These are phyloP conservation scores for Rousettus leschenaultii DNA, from an alignment of 2,113 vertebrate genomes.

Conservation along the genomic window DNA sequence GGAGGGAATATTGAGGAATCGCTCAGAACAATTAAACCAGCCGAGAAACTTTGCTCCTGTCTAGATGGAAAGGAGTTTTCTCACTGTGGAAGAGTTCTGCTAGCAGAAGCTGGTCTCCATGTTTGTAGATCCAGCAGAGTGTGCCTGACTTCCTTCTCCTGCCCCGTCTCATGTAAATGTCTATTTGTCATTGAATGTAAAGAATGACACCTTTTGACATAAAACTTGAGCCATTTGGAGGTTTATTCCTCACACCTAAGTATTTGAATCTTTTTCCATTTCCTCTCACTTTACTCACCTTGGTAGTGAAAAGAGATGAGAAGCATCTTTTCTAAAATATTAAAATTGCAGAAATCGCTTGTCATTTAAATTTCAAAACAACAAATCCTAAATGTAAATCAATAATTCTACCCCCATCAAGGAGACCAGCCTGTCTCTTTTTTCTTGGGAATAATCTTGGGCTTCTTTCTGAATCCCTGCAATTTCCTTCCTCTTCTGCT, in stretches of 20 bases:
- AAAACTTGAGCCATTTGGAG: constrained; percentile 57
- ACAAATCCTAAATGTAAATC: not conserved
- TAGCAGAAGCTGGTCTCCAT: not conserved
- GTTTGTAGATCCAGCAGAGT: not conserved
- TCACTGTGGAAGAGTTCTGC: constrained; percentile 49
- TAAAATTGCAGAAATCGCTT: constrained; percentile 10
- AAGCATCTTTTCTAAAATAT: constrained; percentile 40
- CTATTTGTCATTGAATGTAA: constrained; percentile 48
- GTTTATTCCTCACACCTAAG: constrained; percentile 1
- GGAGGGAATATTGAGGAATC: constrained; percentile 27
- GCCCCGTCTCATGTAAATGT: not conserved
- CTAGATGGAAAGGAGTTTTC: constrained; percentile 58
- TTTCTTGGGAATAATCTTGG: constrained; percentile 34
- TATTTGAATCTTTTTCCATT: constrained; percentile 44
- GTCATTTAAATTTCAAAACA: not conserved
- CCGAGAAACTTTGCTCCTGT: constrained; percentile 63
- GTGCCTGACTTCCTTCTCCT: not conserved
- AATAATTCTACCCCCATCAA: not conserved
- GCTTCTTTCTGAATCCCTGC: constrained; percentile 13
- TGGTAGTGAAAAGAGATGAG: constrained; percentile 10
- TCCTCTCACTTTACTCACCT: not conserved
- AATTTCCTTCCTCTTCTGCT: not conserved
- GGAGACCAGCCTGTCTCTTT: constrained; percentile 13
- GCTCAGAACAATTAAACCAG: constrained; percentile 42
- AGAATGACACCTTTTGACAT: constrained; percentile 34